Percentiles rank a stretch among this genome's conserved stretches.
phyloP scores from a whole-genome alignment of 2,113 vertebrate genomes.

The Dolichotis patagonum region DNA sequence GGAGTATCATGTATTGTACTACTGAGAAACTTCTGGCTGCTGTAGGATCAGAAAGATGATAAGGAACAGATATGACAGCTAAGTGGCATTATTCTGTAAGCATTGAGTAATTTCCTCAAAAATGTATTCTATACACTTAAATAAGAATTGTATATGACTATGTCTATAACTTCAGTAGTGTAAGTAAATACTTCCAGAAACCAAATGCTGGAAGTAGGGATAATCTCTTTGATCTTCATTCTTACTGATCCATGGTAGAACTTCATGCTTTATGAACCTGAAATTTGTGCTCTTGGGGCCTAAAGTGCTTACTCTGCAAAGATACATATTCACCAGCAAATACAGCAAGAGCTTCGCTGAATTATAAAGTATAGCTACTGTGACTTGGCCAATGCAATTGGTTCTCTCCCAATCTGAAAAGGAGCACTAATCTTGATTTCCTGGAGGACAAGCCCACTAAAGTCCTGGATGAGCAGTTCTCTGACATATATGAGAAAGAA shows the following conservation, averaged over 20 bases:
- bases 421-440: not conserved
- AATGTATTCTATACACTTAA: not conserved
- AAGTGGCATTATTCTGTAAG: not conserved
- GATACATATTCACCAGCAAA: not conserved
- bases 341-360: not conserved
- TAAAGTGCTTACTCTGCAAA: not conserved
- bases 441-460: not conserved
- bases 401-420: not conserved
- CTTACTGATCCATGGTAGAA: not conserved
- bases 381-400: not conserved
- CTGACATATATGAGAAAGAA: not conserved
- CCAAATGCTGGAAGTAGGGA: not conserved
- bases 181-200: not conserved
- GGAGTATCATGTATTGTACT: not conserved
- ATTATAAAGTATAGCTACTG: not conserved
- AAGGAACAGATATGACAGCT: not conserved
- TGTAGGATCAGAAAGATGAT: not conserved
- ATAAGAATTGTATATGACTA: not conserved
- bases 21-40: not conserved
- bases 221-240: not conserved
- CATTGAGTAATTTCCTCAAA: not conserved
- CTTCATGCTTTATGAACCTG: not conserved
- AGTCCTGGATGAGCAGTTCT: not conserved
- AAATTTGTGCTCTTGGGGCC: not conserved
- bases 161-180: not conserved